Evolutionary conservation across 2,888 invertebrate genomes (phyloP), one percentile per base, ranked within the genome.

Genomic region (Hemistola chrysoprasaria): DNA sequence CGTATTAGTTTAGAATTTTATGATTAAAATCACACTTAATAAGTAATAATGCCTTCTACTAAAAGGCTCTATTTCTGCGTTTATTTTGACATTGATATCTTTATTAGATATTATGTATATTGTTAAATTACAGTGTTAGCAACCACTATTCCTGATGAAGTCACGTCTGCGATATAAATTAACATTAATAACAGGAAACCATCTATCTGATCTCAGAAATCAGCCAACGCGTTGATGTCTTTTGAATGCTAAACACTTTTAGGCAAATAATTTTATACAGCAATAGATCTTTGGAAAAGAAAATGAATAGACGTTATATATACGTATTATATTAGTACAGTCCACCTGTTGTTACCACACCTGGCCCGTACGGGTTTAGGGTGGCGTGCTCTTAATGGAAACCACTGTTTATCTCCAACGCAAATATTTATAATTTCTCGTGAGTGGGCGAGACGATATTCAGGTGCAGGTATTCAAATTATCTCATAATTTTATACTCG

Each of bases 291-390:
- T n/a, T n/a, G n/a, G n/a, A n/a, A n/a, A n/a, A n/a, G n/a, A n/a
- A n/a, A n/a, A n/a, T n/a, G n/a, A n/a, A n/a, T n/a, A n/a, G n/a
- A n/a, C n/a, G n/a, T n/a, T n/a, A n/a, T n/a, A n/a, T n/a, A n/a
- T n/a, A n/a, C n/a, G n/a, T n/a, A n/a, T n/a, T n/a, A n/a, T n/a
- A n/a, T n/a, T n/a, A n/a, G n/a, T n/a, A 5, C 11, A 61, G 47
- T 70, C 61, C 84, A 86, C 86, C 85, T 86, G 86, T 84, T 78
- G 74, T 66, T 57, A 56, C 40, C 59, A 62, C 84, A 85, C 85
- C 83, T 85, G 85, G 78, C 62, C 2, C 16, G 36, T 16, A 42
- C n/a, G 35, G 31, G 58, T 48, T 62, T 56, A 52, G 63, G 61
- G 70, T 64, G 59, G 63, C 63, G 59, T 54, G 60, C 53, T 57